Evolutionary conservation across 2,797 vertebrate genomes (phyloP).

Genomic region (Botia kubotai): DNA sequence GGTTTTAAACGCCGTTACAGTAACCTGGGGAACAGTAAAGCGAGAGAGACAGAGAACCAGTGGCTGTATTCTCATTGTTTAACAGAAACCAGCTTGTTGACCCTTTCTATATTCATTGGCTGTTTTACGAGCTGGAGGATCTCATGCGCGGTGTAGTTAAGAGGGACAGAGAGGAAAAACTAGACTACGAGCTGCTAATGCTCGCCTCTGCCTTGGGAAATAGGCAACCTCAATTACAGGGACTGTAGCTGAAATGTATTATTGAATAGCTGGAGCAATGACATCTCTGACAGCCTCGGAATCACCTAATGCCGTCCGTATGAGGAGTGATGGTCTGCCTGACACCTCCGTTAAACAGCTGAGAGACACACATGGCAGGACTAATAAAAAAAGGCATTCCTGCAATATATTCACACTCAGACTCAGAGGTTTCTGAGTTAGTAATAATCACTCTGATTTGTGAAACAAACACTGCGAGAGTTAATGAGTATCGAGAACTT

Average conservation of each 20-base stretch:
- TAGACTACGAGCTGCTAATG: constrained; percentile 23
- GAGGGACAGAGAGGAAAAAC: neutral
- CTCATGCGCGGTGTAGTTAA: constrained; percentile 7
- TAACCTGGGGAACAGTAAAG: constrained; percentile 47
- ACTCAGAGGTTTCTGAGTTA: constrained; percentile 25
- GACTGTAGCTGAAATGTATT: constrained; percentile 22
- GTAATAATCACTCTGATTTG: constrained; percentile 17
- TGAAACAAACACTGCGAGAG: constrained; percentile 22
- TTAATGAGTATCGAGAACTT: constrained; percentile 38
- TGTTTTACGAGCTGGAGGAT: constrained; percentile 13
- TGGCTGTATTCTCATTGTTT: constrained; percentile 20
- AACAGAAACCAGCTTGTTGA: constrained; percentile 29
- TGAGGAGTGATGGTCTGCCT: constrained; percentile 1
- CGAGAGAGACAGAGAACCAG: constrained; percentile 8
- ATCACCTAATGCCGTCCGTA: constrained; percentile 27
- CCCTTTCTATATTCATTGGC: constrained; percentile 34
- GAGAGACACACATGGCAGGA: neutral
- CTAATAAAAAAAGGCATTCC: neutral
- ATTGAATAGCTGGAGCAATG: constrained; percentile 34
- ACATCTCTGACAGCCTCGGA: constrained; percentile 8
- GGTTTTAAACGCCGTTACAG: constrained; percentile 41
- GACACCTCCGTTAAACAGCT: constrained; percentile 3
- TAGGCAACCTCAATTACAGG: constrained; percentile 24
- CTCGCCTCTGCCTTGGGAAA: constrained; percentile 30
- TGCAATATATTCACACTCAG: constrained; percentile 25